Evolutionary conservation across 1,140 invertebrate species (phyloP), one percentile per base, ranked within the genome.

Genomic region (Caenorhabditis tropicalis): DNA sequence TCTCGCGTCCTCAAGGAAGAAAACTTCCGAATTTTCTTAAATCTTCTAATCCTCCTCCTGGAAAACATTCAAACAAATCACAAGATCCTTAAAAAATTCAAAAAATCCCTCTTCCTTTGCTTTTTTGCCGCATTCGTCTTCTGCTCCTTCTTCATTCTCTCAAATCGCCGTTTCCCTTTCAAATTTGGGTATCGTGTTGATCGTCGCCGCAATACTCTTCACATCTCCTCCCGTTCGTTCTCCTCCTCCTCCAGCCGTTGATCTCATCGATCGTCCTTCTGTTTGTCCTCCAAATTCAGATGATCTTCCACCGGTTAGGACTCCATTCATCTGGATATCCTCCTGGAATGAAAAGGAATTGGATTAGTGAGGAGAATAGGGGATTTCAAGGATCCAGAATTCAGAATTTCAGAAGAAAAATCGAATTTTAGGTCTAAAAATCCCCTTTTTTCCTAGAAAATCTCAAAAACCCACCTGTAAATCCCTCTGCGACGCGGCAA

Each of bases 141-240:
- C 39, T 15, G 9, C 1, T 21, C 7, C n/a, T 51, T 51, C 19
- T 27, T 24, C 9, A 21, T 6, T 56, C n/a, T 51, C 24, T 56
- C 58, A 89, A 79, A 89, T 89, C 31, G 89, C 89, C n/a, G 89
- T 89, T 88, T 89, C 89, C 53, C 89, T 79, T 58, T 89, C 89
- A 43, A 85, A 86, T 70, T 36, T 51, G 0, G 86, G 86, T 12
- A 82, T 39, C 27, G 80, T 82, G 58, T 43, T 82, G 15, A 82
- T 74, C 7, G 84, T 85, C 10, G 83, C 70, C 33, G 74, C 83
- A 15, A 27, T 27, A 31, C 81, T 31, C 43, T 74, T 58, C 84
- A 33, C 27, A 33, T 56, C 65, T 19, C 31, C 19, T 33, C 29
- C 12, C 5, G 12, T 12, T 51, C 48, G 43, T 15, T 49, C 56